Evolutionary conservation across 2,797 vertebrate species (phyloP).

Genomic region (Phyllotis vaccarum): DNA sequence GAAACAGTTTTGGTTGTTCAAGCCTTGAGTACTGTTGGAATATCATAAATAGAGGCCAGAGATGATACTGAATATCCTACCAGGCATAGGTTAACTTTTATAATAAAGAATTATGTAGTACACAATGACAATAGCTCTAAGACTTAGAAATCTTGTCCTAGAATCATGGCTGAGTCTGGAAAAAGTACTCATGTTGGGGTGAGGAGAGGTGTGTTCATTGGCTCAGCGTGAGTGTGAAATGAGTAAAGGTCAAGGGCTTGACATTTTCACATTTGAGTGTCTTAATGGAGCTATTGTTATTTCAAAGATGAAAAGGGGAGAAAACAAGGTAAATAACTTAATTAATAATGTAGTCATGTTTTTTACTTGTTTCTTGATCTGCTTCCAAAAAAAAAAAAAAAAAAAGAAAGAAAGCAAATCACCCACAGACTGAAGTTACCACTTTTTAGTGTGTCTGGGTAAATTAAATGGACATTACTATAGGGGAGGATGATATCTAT

Average conservation of each 20-base stretch:
- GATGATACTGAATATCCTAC: neutral
- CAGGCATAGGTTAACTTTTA: neutral
- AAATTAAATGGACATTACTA: slow-evolving; percentile 60
- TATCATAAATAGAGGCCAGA: neutral
- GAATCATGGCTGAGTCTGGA: neutral
- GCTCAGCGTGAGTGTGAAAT: slow-evolving; percentile 50
- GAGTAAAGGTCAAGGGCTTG: slow-evolving; percentile 75
- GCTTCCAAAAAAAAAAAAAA: slow-evolving; percentile 64
- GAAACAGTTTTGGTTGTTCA: neutral
- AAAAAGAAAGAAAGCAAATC: slow-evolving; percentile 63
- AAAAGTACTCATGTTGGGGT: slow-evolving; percentile 1
- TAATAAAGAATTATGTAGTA: neutral
- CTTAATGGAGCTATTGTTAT: slow-evolving; percentile 73
- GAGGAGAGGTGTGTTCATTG: slow-evolving; percentile 39
- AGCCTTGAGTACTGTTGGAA: neutral
- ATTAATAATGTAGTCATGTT: slow-evolving; percentile 69
- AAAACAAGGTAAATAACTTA: slow-evolving; percentile 50
- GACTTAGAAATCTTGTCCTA: neutral
- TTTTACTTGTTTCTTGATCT: slow-evolving; percentile 74
- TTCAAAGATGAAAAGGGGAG: slow-evolving; percentile 66
- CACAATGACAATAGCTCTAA: neutral
- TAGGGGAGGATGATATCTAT: neutral
- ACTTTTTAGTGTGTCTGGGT: slow-evolving; percentile 59
- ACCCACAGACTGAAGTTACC: slow-evolving; percentile 64
- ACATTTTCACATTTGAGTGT: slow-evolving; percentile 66